A percentile compares a stretch with the other conserved stretches of the same genome.
These are phyloP conservation scores for Abramis brama DNA, from an alignment of 2,113 vertebrate genomes.

Conservation along the genomic window DNA sequence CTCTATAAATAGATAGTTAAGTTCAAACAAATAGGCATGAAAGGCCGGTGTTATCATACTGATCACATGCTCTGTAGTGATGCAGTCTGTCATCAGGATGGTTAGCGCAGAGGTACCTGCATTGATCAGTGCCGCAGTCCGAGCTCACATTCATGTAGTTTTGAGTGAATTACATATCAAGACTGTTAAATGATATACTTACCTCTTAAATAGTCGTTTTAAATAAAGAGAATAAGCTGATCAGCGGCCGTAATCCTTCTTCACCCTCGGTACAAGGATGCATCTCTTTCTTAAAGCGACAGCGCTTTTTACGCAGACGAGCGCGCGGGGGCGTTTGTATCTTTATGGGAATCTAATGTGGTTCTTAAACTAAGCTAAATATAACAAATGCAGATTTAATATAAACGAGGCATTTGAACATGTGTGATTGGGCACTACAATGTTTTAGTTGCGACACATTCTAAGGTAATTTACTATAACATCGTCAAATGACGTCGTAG, in stretches of 20 bases:
- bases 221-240: not conserved
- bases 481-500: not conserved
- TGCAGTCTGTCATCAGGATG: not conserved
- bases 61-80: not conserved
- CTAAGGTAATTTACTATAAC: not conserved
- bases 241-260: conserved; percentile 24
- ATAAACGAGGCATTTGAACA: not conserved
- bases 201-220: not conserved
- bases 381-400: not conserved
- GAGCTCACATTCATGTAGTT: not conserved
- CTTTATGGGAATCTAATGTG: not conserved
- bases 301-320: not conserved
- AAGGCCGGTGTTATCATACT: not conserved
- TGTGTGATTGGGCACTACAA: not conserved
- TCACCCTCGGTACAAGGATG: not conserved
- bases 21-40: not conserved
- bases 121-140: not conserved
- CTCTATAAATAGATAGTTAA: not conserved
- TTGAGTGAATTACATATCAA: not conserved
- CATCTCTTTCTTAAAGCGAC: conserved; percentile 32
- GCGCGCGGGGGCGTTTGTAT: not conserved
- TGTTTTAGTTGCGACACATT: not conserved
- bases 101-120: conserved; percentile 14
- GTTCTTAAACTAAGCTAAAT: not conserved
- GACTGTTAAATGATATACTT: not conserved